These are phyloP conservation scores for Drosophila lutescens DNA, from an alignment of 2,888 invertebrate genomes.

Conservation along the genomic window DNA sequence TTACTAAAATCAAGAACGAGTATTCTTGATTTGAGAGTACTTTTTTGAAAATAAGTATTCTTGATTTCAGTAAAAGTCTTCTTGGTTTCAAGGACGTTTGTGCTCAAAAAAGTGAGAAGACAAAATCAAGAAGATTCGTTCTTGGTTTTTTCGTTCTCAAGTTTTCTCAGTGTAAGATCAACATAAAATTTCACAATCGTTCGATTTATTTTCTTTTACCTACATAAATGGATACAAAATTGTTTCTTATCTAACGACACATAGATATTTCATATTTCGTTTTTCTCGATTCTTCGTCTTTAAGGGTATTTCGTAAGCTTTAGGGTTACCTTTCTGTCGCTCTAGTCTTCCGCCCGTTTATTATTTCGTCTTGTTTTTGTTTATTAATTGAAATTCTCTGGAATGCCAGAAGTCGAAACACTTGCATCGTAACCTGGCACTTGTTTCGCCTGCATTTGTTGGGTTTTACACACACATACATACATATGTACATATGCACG, in stretches of 20 bases:
- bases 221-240: background rate
- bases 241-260: too few species aligned
- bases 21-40: too few species aligned
- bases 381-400: slow-evolving; percentile 63
- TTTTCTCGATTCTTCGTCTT: background rate
- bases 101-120: too few species aligned
- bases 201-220: background rate
- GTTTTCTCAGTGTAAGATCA: too few species aligned
- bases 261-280: background rate
- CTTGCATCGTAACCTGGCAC: slow-evolving; percentile 55
- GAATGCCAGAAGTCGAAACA: slow-evolving; percentile 48
- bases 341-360: background rate
- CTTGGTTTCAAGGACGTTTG: too few species aligned
- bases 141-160: too few species aligned
- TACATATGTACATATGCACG: background rate
- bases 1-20: too few species aligned
- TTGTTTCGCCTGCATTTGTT: slow-evolving; percentile 36
- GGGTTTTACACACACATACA: slow-evolving; percentile 4
- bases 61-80: too few species aligned
- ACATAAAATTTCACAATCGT: background rate
- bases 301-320: slow-evolving; percentile 12
- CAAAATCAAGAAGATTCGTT: too few species aligned
- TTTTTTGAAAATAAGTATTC: too few species aligned
- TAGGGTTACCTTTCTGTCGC: background rate
- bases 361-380: slow-evolving; percentile 16